phyloP scores from a whole-genome alignment of 2,113 vertebrate species.

The Vicugna pacos region DNA sequence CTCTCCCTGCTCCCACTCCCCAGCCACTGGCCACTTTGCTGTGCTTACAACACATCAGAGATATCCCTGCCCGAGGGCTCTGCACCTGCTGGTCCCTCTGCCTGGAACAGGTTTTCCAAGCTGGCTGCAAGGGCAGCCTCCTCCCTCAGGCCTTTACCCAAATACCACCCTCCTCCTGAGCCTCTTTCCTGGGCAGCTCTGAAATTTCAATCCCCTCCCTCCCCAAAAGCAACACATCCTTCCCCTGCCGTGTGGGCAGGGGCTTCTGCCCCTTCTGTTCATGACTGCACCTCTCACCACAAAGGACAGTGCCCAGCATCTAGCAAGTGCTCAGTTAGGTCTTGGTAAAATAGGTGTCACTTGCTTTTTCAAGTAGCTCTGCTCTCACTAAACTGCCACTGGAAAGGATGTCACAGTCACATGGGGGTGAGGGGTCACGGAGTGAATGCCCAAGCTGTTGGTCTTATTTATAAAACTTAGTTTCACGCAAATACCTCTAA shows the following conservation, averaged over 20 bases:
- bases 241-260: not conserved
- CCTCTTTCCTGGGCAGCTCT: not conserved
- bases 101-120: not conserved
- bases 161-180: not conserved
- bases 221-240: not conserved
- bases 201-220: not conserved
- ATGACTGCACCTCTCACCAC: not conserved
- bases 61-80: not conserved
- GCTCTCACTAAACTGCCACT: not conserved
- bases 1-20: too few relatives aligned
- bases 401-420: not conserved
- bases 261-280: not conserved
- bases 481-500: not conserved
- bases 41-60: not conserved
- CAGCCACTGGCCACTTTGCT: not conserved
- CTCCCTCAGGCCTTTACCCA: not conserved
- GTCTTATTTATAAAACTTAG: not conserved
- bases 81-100: not conserved
- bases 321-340: fast-evolving
- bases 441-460: not conserved
- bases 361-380: not conserved
- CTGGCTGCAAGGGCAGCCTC: too few relatives aligned
- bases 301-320: not conserved
- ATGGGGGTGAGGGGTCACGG: too few relatives aligned
- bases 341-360: not conserved